Evolutionary conservation across 2,113 vertebrate genomes (phyloP).

Genomic region (Mustelus asterias): DNA sequence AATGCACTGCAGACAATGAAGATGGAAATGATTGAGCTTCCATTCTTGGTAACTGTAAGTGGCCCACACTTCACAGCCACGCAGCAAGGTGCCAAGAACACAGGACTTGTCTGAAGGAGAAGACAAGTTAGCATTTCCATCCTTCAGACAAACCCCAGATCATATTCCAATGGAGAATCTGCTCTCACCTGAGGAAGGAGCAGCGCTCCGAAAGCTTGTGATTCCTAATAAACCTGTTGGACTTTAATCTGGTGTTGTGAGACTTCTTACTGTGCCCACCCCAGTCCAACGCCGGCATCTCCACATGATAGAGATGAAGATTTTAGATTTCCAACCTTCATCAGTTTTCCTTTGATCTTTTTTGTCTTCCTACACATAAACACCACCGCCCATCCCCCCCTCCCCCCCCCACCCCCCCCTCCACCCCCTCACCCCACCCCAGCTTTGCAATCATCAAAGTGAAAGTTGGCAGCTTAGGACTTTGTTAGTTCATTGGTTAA

Average conservation of each 20-base stretch:
- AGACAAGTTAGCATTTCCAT: neutral
- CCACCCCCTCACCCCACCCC: neutral
- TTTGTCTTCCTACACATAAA: too few species aligned
- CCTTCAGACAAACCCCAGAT: neutral
- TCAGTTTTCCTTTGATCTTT: neutral
- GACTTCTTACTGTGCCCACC: too few species aligned
- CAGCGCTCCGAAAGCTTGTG: too few species aligned
- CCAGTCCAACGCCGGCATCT: too few species aligned
- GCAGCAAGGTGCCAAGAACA: neutral
- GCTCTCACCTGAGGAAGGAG: too few species aligned
- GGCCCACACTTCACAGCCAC: neutral
- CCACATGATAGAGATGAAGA: neutral
- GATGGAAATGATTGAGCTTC: neutral
- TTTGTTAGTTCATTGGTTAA: slow-evolving; percentile 2
- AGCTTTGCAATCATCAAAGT: neutral
- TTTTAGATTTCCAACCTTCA: neutral
- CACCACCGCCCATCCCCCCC: neutral
- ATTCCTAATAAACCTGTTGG: too few species aligned
- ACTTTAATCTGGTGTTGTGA: too few species aligned
- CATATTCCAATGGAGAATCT: neutral
- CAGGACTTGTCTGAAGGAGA: neutral
- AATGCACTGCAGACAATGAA: neutral
- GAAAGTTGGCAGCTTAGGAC: neutral
- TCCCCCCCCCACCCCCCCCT: too few species aligned
- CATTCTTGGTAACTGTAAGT: too few species aligned